phyloP scores from a whole-genome alignment of 2,113 vertebrate species.

The Pungitius pungitius region DNA sequence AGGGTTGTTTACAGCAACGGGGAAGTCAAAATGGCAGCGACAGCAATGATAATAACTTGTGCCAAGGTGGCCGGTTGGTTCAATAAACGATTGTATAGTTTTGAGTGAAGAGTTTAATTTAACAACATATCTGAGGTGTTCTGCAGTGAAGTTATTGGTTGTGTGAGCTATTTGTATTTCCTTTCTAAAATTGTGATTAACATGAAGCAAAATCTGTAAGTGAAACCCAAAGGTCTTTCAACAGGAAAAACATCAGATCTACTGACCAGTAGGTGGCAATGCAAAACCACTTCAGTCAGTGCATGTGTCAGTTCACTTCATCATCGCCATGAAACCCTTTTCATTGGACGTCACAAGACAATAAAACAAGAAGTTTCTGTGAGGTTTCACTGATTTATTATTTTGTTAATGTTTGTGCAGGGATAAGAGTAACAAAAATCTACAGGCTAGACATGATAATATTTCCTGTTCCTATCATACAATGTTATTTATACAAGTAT shows the following conservation, averaged over 20 bases:
- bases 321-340: not conserved
- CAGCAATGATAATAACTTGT: no score
- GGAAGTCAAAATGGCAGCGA: no score
- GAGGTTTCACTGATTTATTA: conserved; percentile 68
- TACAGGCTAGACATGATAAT: conserved; percentile 76
- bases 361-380: not conserved
- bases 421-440: conserved; percentile 79
- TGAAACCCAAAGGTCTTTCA: not conserved
- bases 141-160: not conserved
- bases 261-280: conserved; percentile 51
- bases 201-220: not conserved
- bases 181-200: not conserved
- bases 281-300: not conserved
- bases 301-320: not conserved
- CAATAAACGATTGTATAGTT: not conserved
- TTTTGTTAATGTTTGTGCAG: conserved; percentile 76
- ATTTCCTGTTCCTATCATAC: conserved; percentile 78
- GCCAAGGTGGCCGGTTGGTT: not conserved
- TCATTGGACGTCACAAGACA: not conserved
- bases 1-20: no score
- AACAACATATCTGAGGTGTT: not conserved
- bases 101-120: not conserved
- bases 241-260: not conserved
- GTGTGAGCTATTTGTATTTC: not conserved
- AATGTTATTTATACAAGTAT: conserved; percentile 76